These are phyloP conservation scores for Acanthosepion pharaonis DNA, from an alignment of 2,888 invertebrate genomes.

Conservation along the genomic window DNA sequence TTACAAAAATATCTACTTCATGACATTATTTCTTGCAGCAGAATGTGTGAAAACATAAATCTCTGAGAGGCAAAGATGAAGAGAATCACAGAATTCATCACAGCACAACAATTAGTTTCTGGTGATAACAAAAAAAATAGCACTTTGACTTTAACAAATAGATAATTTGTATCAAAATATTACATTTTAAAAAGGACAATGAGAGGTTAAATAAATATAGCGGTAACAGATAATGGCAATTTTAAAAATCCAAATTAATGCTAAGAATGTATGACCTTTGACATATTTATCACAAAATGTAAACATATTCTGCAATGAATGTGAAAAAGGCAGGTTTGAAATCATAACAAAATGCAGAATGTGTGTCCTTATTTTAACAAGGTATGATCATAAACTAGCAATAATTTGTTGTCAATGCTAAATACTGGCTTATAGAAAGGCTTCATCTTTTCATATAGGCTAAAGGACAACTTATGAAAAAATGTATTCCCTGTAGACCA, in stretches of 20 bases:
- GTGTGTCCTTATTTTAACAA: too few relatives aligned
- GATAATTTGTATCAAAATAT: background rate
- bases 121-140: background rate
- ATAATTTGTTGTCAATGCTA: too few relatives aligned
- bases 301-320: background rate
- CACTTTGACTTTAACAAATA: background rate
- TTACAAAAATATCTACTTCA: too few relatives aligned
- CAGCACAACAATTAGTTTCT: background rate
- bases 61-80: too few relatives aligned
- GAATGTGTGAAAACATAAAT: too few relatives aligned
- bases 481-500: too few relatives aligned
- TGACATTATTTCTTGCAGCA: too few relatives aligned
- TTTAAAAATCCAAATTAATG: too few relatives aligned
- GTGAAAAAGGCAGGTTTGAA: background rate
- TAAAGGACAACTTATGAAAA: too few relatives aligned
- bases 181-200: background rate
- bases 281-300: background rate
- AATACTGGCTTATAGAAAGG: too few relatives aligned
- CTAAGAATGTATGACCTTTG: background rate
- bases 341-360: background rate
- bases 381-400: too few relatives aligned
- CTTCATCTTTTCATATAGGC: too few relatives aligned
- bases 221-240: background rate
- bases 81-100: background rate
- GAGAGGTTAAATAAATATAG: background rate